Base-by-base conservation (phyloP, 2,797 vertebrate genomes). In the Siniperca obscura region DNA sequence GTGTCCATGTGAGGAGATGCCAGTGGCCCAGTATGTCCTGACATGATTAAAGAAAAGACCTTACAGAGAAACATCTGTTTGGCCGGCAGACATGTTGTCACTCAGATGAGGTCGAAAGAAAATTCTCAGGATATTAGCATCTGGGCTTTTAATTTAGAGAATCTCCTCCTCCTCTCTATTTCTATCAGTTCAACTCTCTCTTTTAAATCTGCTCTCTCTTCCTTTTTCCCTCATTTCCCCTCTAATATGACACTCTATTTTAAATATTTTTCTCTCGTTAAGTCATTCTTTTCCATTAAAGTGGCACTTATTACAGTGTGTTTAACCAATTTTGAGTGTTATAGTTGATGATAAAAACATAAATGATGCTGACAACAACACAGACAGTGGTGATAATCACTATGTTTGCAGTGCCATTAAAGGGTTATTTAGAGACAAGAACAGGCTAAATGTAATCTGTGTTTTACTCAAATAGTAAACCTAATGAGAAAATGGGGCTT, bases 1-100 rank as follows among this genome's bases (percentile, higher is more conserved):
- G 74, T 52, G 76, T 90, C 78, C 68, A 30, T 67, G 76, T 70
- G 75, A 82, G 69, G 68, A 90, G 80, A 80, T 5, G 91, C 89
- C 85, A 84, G 70, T 77, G 85, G 88, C 71, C 70, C 76, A 55
- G 53, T 53, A 19, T 83, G 93, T 88, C 86, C 88, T 85, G 83
- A 88, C 86, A 55, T 77, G 89, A 93, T 90, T 87, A 86, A 86
- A 91, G 87, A 83, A 85, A 90, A 86, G 77, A 79, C 65, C 86
- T 90, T 55, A n/a, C 68, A 68, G 86, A 90, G 84, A 88, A 94
- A 94, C 91, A 94, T 91, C 89, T 94, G 93, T 93, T 91, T 89
- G 88, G 91, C 91, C 74, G 0, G 76, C 48, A 84, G 93, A 83
- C 84, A 86, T 75, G 89, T 88, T 83, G 81, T 90, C 90, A 80